Base-by-base conservation (phyloP, 2,888 invertebrate species). In the Brenthis hecate region DNA sequence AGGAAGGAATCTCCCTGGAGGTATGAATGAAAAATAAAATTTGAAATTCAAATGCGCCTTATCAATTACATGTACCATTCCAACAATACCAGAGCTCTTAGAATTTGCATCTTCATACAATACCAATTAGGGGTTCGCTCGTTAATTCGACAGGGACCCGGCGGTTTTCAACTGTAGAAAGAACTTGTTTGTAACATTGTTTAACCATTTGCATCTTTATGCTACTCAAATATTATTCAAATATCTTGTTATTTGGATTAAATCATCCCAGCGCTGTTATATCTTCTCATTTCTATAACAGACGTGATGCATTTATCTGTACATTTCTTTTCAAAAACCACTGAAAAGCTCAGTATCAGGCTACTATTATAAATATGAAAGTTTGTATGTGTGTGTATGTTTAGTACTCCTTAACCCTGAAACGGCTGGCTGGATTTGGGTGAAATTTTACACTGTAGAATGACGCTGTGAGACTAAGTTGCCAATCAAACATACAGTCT, bases 1-100 rank as follows among this genome's bases (percentile, higher is more conserved):
- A 62, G 73, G 71, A 70, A 74, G 72, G 71, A 69, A 70, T 66
- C 66, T 77, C 81, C 80, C 80, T 54, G 56, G 79, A 76, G 81
- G 78, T 79, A 78, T 79, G 80, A 79, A 80, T 80, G 80, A 79
- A 80, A 81, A 80, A 78, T 79, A 76, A 77, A 79, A 91, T 91
- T 89, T 89, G 87, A 89, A 91, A 85, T 91, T 88, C 87, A 89
- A 91, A 91, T 90, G 81, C 88, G 87, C 90, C 89, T 91, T 91
- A 91, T 91, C 91, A 91, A 91, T 91, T 91, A 91, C 91, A 88
- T 85, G 86, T 88, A 86, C 85, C 80, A 83, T 85, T 80, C 78
- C 86, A 80, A 81, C 84, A 84, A 84, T 85, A 80, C 81, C 80
- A 82, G 83, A 81, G 81, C 85, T 85, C 86, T 84, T 83, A 81